Evolutionary conservation across 1,140 invertebrate genomes (phyloP).

Genomic region (Sitophilus oryzae): DNA sequence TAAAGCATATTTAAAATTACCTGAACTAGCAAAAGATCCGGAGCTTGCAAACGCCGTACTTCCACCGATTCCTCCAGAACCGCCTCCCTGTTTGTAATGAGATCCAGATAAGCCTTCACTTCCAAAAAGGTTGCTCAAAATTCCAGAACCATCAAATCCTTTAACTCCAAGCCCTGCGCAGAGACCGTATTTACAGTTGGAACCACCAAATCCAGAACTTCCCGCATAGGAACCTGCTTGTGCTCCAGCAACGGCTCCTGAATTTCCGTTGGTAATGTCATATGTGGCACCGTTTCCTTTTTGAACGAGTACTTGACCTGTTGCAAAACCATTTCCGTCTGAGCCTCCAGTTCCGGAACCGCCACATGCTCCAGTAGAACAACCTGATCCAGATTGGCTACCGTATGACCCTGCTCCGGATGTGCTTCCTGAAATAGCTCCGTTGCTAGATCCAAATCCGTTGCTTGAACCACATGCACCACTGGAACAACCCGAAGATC

Average conservation of each 20-base stretch:
- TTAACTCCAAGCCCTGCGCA: not conserved
- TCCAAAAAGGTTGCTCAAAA: constrained; percentile 9
- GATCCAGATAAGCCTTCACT: constrained; percentile 7
- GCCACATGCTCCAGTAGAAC: not conserved
- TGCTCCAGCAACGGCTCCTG: not conserved
- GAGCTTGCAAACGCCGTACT: constrained; percentile 3
- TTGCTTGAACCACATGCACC: not conserved
- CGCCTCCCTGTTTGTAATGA: not conserved
- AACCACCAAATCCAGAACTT: not conserved
- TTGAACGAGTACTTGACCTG: constrained; percentile 15
- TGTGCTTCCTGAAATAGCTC: constrained; percentile 1
- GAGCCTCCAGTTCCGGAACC: not conserved
- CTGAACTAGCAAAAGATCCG: constrained; percentile 8
- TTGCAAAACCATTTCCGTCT: constrained; percentile 3
- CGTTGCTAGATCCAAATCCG: not conserved
- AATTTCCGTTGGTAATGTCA: constrained; percentile 9
- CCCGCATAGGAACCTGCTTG: not conserved
- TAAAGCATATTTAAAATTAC: too few species aligned
- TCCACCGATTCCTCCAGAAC: not conserved
- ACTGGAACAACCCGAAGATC: not conserved
- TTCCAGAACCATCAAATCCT: constrained; percentile 1
- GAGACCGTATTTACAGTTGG: not conserved
- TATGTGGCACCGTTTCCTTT: constrained; percentile 2
- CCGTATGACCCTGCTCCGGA: not conserved
- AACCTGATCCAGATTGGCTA: not conserved